phyloP scores from a whole-genome alignment of 2,113 vertebrate genomes.

The Actenoides hombroni region DNA sequence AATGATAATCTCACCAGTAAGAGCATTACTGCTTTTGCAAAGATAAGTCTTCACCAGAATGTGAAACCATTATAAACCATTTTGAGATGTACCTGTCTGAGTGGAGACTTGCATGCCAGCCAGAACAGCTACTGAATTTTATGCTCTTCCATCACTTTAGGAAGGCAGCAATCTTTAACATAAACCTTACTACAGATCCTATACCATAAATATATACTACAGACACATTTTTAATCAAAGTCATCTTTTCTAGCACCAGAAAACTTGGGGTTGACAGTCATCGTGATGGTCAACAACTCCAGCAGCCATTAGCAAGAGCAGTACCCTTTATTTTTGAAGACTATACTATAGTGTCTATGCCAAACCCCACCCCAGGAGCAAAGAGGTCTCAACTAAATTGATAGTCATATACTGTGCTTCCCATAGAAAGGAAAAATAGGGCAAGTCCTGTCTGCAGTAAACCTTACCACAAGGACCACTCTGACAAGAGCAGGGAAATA shows the following conservation, averaged over 20 bases:
- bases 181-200: not conserved
- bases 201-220: not conserved
- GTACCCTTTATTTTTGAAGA: not conserved
- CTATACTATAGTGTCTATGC: not conserved
- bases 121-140: not conserved
- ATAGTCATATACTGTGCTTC: no score
- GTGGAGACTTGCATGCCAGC: not conserved
- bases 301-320: not conserved
- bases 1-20: not conserved
- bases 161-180: not conserved
- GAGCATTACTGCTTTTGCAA: not conserved
- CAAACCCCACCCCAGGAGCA: no score
- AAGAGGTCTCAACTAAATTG: no score
- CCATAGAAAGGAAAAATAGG: no score
- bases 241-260: not conserved
- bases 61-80: not conserved
- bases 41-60: not conserved
- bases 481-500: no score
- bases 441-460: no score
- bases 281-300: not conserved
- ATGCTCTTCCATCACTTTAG: not conserved
- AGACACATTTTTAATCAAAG: not conserved
- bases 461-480: no score
- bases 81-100: not conserved
- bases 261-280: not conserved